These are phyloP conservation scores for Sula dactylatra DNA, from an alignment of 2,113 vertebrate genomes.

Conservation along the genomic window DNA sequence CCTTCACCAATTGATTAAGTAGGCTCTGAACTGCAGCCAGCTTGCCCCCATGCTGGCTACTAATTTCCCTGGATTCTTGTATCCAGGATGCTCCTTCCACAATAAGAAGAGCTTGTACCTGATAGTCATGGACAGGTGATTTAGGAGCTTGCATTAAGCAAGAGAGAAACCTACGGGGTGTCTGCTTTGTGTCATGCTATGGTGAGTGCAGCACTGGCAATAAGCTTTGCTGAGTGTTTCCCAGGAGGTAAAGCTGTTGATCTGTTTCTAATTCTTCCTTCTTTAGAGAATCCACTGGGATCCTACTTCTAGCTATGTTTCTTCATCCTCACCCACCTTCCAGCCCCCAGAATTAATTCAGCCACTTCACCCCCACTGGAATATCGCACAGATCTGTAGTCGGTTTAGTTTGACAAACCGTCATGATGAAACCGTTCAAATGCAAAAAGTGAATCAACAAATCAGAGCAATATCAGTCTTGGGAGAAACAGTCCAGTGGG, in stretches of 20 bases:
- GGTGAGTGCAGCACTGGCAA: not conserved
- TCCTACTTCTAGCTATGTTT: not conserved
- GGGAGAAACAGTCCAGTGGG: not conserved
- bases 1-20: not conserved
- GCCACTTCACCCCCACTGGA: not conserved
- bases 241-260: not conserved
- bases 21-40: not conserved
- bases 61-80: not conserved
- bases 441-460: not conserved
- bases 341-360: not conserved
- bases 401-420: conserved; percentile 48
- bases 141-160: not conserved
- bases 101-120: not conserved
- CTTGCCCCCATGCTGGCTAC: not conserved
- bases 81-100: not conserved
- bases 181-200: not conserved
- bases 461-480: not conserved
- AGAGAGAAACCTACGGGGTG: not conserved
- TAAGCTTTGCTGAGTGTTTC: not conserved
- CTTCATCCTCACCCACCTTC: not conserved
- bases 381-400: not conserved
- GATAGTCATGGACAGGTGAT: not conserved
- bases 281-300: not conserved
- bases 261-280: not conserved
- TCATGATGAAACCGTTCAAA: not conserved